Evolutionary conservation across 2,797 vertebrate genomes (phyloP).

Genomic region (Botia almorhae): DNA sequence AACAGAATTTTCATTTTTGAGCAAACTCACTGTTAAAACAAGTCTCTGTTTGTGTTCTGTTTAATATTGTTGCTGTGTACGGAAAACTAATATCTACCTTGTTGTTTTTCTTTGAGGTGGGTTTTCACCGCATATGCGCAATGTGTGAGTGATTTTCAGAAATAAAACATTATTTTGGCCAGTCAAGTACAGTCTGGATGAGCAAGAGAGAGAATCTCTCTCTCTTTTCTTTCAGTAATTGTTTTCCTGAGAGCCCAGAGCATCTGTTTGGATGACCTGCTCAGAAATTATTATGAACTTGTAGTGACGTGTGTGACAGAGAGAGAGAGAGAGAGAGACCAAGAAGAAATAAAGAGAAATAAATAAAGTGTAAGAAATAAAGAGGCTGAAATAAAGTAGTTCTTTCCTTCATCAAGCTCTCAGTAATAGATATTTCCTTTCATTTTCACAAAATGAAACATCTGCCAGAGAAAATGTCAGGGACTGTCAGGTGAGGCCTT

Average conservation of each 20-base stretch:
- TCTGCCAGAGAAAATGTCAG: conserved; percentile 64
- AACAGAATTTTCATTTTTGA: no score
- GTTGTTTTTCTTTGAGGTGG: not conserved
- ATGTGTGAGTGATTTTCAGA: not conserved
- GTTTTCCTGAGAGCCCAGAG: conserved; percentile 60
- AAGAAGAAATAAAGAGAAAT: no score
- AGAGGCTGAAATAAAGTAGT: not conserved
- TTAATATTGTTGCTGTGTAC: not conserved
- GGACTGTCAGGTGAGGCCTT: conserved; percentile 47
- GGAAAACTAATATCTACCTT: not conserved
- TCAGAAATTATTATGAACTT: conserved; percentile 63
- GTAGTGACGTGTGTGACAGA: conserved; percentile 47
- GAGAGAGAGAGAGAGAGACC: not conserved
- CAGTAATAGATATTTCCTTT: conserved; percentile 59
- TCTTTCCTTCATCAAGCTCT: conserved; percentile 1
- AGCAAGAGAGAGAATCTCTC: not conserved
- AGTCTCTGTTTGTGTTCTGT: not conserved
- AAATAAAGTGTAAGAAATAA: not conserved
- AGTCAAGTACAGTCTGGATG: conserved; percentile 13
- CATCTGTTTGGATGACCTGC: conserved; percentile 70
- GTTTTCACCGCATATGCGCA: not conserved
- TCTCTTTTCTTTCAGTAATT: conserved; percentile 41
- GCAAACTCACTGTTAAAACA: not conserved
- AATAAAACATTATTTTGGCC: not conserved
- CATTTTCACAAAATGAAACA: conserved; percentile 44